Base-by-base conservation (phyloP, 2,888 invertebrate genomes). In the Catocala nupta region DNA sequence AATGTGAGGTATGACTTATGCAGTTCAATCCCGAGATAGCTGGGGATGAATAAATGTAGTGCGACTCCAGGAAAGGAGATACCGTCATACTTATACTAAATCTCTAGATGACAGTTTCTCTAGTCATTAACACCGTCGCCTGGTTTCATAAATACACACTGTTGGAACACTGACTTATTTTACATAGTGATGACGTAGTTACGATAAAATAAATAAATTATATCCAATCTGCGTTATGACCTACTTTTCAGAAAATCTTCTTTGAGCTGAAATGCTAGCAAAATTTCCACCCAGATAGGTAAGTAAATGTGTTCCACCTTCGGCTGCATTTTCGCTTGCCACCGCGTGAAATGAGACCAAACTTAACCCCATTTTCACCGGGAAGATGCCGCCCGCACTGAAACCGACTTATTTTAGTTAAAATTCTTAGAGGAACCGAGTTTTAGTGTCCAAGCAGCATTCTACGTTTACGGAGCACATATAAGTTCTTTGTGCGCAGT, bases 301-400 rank as follows among this genome's bases (percentile, higher is more conserved):
- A 25, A 25, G 69, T 61, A 68, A 72, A 72, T 68, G 43, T 68
- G 59, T 58, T 72, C 58, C 56, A 59, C 64, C 71, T 63, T 54
- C 42, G 61, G 50, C 12, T 42, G 54, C 56, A 13, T 59, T 61
- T 71, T 59, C 13, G 59, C 70, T 47, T 63, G 34, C 53, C 61
- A 48, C 42, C 64, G 49, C 42, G 49, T 16, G 45, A 61, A 73
- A 63, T 54, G 61, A 68, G 49, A 73, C 58, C 64, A 61, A 73
- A 72, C 55, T 50, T 67, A 63, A 63, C 59, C 49, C 52, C 25
- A 7, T 25, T 67, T 67, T 61, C 39, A 59, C 47, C 5, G 42
- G 10, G 49, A 49, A 51, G 45, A 45, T 12, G 12, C 45, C 45
- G 12, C 5, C 5, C 12, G 45, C 6, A 45, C 12, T 45, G 5